Evolutionary conservation across 2,113 vertebrate genomes (phyloP).

Genomic region (Antennarius striatus): DNA sequence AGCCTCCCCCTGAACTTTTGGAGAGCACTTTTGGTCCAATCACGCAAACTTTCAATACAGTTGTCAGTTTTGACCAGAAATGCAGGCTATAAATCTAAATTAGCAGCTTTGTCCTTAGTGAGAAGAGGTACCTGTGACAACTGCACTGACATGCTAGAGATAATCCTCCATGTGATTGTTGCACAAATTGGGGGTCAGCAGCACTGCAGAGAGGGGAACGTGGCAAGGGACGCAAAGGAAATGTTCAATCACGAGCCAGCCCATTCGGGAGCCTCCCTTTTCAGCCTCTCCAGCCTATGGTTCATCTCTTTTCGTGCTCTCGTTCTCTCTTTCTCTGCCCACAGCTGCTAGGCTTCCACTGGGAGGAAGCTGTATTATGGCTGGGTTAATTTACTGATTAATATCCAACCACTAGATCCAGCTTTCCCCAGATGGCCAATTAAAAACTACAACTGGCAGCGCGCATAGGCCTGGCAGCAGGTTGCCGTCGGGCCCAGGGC

Average conservation of each 20-base stretch:
- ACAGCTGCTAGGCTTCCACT: conserved; percentile 84
- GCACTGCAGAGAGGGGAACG: conserved; percentile 82
- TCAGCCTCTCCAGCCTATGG: conserved; percentile 78
- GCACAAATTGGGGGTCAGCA: conserved; percentile 91
- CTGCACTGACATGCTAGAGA: conserved; percentile 84
- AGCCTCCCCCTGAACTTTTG: conserved; percentile 67
- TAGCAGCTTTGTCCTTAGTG: conserved; percentile 68
- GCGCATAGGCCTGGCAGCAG: conserved; percentile 91
- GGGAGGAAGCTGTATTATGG: conserved; percentile 96
- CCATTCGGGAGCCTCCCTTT: conserved; percentile 79
- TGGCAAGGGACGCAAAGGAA: conserved; percentile 82
- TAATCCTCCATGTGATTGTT: conserved; percentile 86
- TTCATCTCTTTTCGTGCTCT: conserved; percentile 64
- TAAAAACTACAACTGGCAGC: conserved; percentile 99
- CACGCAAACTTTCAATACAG: conserved; percentile 65
- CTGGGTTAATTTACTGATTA: conserved; percentile 99
- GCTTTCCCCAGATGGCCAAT: conserved; percentile 99
- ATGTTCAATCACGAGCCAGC: conserved; percentile 80
- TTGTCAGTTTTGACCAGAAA: conserved; percentile 76
- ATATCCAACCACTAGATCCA: conserved; percentile 99
- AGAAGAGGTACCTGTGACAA: conserved; percentile 85
- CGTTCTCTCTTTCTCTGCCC: conserved; percentile 77
- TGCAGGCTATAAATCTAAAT: conserved; percentile 62
- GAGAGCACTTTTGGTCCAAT: conserved; percentile 48
- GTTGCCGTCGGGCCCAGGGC: conserved; percentile 88